Evolutionary conservation across 2,888 invertebrate species (phyloP), one percentile per base, ranked within the genome.

Genomic region (Drosophila fulvimacula): DNA sequence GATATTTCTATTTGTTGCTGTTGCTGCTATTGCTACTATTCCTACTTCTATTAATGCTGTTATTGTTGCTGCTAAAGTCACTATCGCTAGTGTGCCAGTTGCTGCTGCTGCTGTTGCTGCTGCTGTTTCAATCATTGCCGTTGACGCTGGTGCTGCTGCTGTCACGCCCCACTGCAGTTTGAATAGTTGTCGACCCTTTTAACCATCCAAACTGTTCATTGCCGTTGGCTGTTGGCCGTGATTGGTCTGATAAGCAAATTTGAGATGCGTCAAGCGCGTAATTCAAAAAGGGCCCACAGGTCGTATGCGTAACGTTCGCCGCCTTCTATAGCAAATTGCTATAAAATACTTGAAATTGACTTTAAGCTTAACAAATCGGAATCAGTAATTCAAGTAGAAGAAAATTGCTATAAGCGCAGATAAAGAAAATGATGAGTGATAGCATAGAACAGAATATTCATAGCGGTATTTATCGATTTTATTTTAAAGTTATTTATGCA

Each of bases 161-260:
- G 59, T 52, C 59, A 66, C 68, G 49, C 62, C 49, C 73, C 77
- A 80, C 75, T 81, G 83, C 83, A 81, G 60, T 76, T 51, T 42
- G 34, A 77, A 77, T 62, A 65, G 77, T 77, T 69, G 13, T 63
- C 27, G 32, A 27, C 55, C 19, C 15, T 21, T 11, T 13, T 0
- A 15, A 10, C 52, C 3, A 15, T 11, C 46, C 39, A 17, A 13
- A 17, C 13, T 38, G n/a, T 21, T 17, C 15, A 19, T 3, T 69
- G 51, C 44, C 21, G 36, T 27, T 63, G 58, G 57, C 39, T 58
- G 17, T 56, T 57, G 64, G 64, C 51, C 21, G 27, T 62, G 63
- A 63, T 64, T 66, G 76, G 36, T 13, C 55, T 62, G 51, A 62
- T 67, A 72, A 76, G 64, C 61, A 66, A 67, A 71, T 62, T 48